Evolutionary conservation across 2,113 vertebrate genomes (phyloP).

Genomic region (Hystrix brachyura): DNA sequence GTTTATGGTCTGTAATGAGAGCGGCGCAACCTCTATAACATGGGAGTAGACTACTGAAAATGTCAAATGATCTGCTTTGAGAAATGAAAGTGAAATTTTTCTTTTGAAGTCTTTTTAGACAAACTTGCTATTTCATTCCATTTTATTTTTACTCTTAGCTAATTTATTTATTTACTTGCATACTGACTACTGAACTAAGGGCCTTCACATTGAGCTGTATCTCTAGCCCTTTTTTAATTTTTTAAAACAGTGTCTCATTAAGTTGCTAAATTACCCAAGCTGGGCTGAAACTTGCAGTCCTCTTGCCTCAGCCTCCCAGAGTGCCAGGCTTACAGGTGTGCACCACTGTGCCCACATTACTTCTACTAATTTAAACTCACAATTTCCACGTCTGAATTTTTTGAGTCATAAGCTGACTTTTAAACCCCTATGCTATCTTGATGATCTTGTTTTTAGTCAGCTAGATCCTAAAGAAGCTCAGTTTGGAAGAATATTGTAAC

Average conservation of each 20-base stretch:
- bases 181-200: background rate
- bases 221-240: background rate
- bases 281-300: background rate
- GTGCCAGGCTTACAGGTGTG: background rate
- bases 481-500: background rate
- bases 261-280: background rate
- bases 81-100: slow-evolving; percentile 31
- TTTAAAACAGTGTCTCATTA: background rate
- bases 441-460: slow-evolving; percentile 3
- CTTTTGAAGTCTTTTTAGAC: slow-evolving; percentile 21
- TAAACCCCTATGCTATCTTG: background rate
- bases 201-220: background rate
- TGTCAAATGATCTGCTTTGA: background rate
- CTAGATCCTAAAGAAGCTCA: slow-evolving; percentile 15
- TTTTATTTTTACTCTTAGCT: background rate
- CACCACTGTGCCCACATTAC: background rate
- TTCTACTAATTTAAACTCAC: slow-evolving; percentile 22
- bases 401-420: background rate
- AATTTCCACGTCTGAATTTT: slow-evolving; percentile 21
- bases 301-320: background rate
- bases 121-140: background rate
- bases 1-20: background rate
- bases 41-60: background rate
- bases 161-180: background rate
- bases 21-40: background rate